phyloP scores from a whole-genome alignment of 2,113 vertebrate species.

The Apteryx owenii region DNA sequence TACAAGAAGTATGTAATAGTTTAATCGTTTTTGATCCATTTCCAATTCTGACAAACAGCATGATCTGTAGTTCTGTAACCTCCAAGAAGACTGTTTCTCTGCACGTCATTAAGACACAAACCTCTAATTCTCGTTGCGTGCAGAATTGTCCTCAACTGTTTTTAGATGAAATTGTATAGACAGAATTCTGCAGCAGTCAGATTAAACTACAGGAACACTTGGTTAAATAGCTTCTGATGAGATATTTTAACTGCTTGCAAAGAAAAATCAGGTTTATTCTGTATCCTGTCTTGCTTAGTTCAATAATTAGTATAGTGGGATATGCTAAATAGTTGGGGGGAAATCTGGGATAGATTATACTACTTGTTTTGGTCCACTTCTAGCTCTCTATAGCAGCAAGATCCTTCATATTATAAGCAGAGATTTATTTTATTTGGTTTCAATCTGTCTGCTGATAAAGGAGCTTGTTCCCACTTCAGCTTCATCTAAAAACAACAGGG shows the following conservation, averaged over 20 bases:
- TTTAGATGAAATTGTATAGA: background rate
- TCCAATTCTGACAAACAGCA: background rate
- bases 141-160: background rate
- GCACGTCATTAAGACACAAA: background rate
- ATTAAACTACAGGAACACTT: background rate
- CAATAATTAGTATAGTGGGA: background rate
- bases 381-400: background rate
- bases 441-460: background rate
- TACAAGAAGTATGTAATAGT: background rate
- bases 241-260: background rate
- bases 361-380: background rate
- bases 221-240: background rate
- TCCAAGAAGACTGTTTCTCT: background rate
- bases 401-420: background rate
- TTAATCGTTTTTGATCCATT: background rate
- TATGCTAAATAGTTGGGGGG: background rate
- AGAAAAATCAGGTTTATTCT: background rate
- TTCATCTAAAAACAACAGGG: background rate
- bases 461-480: background rate
- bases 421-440: background rate
- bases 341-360: background rate
- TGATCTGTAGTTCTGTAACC: background rate
- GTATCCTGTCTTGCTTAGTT: background rate
- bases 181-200: background rate
- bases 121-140: background rate